A percentile compares a stretch with the other conserved stretches of the same genome.
These are phyloP conservation scores for Batillaria attramentaria DNA, from an alignment of 1,140 invertebrate species.

Conservation along the genomic window DNA sequence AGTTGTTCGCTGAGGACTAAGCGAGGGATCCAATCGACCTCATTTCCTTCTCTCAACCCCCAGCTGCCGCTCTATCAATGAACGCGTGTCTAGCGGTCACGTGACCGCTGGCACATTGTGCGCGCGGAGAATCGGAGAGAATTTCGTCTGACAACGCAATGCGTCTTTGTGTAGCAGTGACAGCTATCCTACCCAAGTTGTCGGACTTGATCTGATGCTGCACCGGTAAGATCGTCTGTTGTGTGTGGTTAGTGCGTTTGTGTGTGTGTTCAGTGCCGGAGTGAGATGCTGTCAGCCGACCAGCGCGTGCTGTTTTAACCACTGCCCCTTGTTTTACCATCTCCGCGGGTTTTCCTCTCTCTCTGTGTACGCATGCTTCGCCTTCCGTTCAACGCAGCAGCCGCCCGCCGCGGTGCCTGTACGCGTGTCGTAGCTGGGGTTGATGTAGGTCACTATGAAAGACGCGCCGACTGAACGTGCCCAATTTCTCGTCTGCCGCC, in stretches of 20 bases:
- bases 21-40: slow-evolving; percentile 12
- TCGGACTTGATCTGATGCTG: too few species aligned
- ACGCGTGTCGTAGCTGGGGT: slow-evolving; percentile 1
- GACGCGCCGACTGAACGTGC: slow-evolving; percentile 6
- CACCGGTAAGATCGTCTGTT: too few species aligned
- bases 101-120: slow-evolving; percentile 31
- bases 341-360: background rate
- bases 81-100: slow-evolving; percentile 31
- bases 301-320: too few species aligned
- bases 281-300: too few species aligned
- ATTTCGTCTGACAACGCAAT: slow-evolving; percentile 6
- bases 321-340: background rate
- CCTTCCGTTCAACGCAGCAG: background rate
- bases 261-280: too few species aligned
- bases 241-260: too few species aligned
- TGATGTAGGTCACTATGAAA: background rate
- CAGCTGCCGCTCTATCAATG: slow-evolving; percentile 31
- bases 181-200: too few species aligned
- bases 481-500: slow-evolving; percentile 12
- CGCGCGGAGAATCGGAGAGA: slow-evolving; percentile 27
- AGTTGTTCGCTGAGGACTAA: background rate
- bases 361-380: slow-evolving; percentile 2
- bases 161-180: slow-evolving; percentile 28
- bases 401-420: background rate
- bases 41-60: slow-evolving; percentile 12